A percentile compares a stretch with the other conserved stretches of the same genome.
phyloP scores from a whole-genome alignment of 2,113 vertebrate species.

The Nansenia antarctica region DNA sequence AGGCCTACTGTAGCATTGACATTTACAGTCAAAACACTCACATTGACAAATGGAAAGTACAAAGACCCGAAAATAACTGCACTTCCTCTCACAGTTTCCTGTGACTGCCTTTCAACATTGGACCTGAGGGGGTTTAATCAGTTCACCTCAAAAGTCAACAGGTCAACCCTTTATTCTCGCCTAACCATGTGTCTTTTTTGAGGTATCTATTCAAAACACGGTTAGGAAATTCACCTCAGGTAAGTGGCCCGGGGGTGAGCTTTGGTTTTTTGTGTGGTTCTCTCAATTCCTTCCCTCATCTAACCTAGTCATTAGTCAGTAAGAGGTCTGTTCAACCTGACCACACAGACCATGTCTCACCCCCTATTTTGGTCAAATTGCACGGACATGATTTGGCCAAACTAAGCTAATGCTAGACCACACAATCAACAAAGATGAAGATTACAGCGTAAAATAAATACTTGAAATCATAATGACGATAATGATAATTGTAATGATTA shows the following conservation, averaged over 20 bases:
- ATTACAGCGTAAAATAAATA: neutral
- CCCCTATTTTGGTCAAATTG: neutral
- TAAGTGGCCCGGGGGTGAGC: neutral
- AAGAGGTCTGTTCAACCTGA: neutral
- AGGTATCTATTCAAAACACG: neutral
- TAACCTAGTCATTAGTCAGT: neutral
- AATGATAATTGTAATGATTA: neutral
- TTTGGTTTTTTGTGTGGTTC: neutral
- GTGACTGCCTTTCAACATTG: constrained; percentile 34
- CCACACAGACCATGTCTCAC: neutral
- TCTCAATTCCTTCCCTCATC: neutral
- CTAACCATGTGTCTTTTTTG: constrained; percentile 4
- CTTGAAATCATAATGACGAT: too few relatives aligned
- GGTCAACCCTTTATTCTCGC: constrained; percentile 23
- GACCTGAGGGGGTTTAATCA: constrained; percentile 47
- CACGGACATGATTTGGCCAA: neutral
- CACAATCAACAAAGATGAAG: neutral
- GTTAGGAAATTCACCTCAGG: neutral
- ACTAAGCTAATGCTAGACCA: neutral
- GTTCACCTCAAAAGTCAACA: constrained; percentile 12
- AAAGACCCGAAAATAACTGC: neutral
- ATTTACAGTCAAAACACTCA: neutral
- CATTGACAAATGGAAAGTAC: neutral
- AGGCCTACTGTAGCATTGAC: neutral
- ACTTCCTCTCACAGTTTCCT: constrained; percentile 56